Evolutionary conservation across 2,888 invertebrate species (phyloP).

Genomic region (Oxycera nigricornis): DNA sequence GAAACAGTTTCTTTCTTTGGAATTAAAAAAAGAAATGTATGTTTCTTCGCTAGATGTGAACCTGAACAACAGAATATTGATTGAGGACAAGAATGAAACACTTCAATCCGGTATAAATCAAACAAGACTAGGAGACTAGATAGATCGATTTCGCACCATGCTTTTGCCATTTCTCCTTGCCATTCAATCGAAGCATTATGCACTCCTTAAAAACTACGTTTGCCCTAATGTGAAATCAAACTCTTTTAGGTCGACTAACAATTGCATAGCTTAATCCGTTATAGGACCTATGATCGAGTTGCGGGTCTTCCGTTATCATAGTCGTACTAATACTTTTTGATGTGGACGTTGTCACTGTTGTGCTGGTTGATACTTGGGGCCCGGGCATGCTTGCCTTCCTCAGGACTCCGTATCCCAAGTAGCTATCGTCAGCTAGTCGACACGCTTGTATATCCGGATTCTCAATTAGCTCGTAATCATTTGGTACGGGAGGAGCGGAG

Average conservation of each 20-base stretch:
- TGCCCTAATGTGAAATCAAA: conserved; percentile 62
- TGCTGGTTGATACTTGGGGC: conserved; percentile 65
- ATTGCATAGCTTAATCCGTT: conserved; percentile 83
- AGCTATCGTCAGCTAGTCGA: conserved; percentile 79
- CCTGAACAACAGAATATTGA: no score
- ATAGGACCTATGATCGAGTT: conserved; percentile 72
- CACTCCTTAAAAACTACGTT: not conserved
- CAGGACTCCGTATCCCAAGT: conserved; percentile 80
- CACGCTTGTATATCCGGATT: conserved; percentile 71
- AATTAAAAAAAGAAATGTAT: no score
- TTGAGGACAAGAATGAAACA: no score
- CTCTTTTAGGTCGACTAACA: conserved; percentile 84
- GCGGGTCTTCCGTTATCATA: conserved; percentile 53
- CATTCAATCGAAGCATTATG: not conserved
- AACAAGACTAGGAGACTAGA: no score
- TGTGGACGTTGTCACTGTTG: conserved; percentile 62
- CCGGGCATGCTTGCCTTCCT: conserved; percentile 70
- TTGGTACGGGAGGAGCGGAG: conserved; percentile 64
- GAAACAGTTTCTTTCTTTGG: no score
- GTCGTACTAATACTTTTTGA: conserved; percentile 53
- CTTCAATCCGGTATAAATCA: no score
- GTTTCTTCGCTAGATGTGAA: no score
- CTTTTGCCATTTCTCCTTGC: not conserved
- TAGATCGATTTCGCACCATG: no score
- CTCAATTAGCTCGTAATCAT: conserved; percentile 80